Conservation (phyloP, 2,113 vertebrate genomes). For the Charina bottae region DNA sequence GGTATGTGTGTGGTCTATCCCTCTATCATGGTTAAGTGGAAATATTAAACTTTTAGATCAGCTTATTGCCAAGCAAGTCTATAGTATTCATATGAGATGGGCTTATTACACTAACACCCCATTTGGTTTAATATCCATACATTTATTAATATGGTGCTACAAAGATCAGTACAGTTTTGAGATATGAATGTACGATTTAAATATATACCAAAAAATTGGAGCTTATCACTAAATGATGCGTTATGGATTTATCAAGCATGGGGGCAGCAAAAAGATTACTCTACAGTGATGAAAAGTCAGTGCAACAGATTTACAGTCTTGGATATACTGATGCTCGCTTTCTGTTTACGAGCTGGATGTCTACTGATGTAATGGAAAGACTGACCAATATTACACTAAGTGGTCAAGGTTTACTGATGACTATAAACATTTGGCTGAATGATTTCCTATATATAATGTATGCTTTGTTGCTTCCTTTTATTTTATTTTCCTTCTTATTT, state of each 20-base stretch:
- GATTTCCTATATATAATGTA: neutral
- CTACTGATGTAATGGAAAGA: neutral
- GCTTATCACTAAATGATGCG: neutral
- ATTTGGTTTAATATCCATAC: neutral
- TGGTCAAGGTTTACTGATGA: neutral
- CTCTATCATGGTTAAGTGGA: neutral
- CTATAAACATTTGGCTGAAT: neutral
- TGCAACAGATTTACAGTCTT: neutral
- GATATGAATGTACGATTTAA: neutral
- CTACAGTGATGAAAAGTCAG: neutral
- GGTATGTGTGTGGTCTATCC: neutral
- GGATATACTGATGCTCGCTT: neutral
- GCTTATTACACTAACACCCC: neutral
- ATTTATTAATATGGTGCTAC: neutral
- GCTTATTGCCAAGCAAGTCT: neutral
- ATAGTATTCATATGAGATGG: neutral
- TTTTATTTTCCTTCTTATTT: neutral
- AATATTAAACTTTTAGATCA: neutral
- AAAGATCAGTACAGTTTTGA: neutral
- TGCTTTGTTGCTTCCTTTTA: neutral
- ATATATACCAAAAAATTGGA: neutral
- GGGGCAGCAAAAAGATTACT: neutral
- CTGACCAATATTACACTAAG: neutral
- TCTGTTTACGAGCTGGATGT: neutral
- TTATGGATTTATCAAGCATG: neutral